Base-by-base conservation (phyloP, 1,140 invertebrate genomes). In the Archivesica marissinica region DNA sequence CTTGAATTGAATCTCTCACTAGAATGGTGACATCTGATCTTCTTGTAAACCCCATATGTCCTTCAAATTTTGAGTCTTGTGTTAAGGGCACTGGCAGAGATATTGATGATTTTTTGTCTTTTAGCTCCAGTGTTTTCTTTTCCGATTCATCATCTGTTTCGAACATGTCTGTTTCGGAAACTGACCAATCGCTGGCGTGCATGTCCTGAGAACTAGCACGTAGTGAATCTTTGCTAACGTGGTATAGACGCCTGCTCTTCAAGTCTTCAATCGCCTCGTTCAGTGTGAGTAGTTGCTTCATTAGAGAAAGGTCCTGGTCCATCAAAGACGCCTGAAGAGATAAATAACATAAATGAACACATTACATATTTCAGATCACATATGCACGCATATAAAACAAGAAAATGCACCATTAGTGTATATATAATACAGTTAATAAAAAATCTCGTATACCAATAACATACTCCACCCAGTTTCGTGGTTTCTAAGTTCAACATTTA, bases 201-300 rank as follows among this genome's bases (percentile, higher is more conserved):
- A 89, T 38, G n/a, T 88, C 87, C 25, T 79, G 80, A 23, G 86
- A 87, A 72, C 90, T 91, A 20, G 80, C 77, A 4, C 79, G 66
- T 0, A 90, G 35, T 23, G 87, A 89, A 38, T 88, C 86, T 41
- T 82, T 85, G 78, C 87, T 89, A 52, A 86, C 86, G 39, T 88
- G 88, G 52, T 92, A 89, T 15, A 89, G 82, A 41, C 90, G 87
- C 59, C 90, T 91, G 84, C 84, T 89, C 87, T 93, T 93, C 47
- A 93, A 77, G 20, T 93, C 92, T 70, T 93, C 92, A 38, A 93
- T 93, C 9, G 89, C 86, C 82, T 93, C 92, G 81, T 93, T 93
- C 13, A 93, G 84, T 2, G 89, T 93, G 35, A 93, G 89, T 20
- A 93, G 85, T 44, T 93, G 92, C 47, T 90, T 91, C 92, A 93